Percentiles rank a stretch among this genome's conserved stretches.
Conservation (phyloP, 2,113 vertebrate species). For the Addax nasomaculatus region DNA sequence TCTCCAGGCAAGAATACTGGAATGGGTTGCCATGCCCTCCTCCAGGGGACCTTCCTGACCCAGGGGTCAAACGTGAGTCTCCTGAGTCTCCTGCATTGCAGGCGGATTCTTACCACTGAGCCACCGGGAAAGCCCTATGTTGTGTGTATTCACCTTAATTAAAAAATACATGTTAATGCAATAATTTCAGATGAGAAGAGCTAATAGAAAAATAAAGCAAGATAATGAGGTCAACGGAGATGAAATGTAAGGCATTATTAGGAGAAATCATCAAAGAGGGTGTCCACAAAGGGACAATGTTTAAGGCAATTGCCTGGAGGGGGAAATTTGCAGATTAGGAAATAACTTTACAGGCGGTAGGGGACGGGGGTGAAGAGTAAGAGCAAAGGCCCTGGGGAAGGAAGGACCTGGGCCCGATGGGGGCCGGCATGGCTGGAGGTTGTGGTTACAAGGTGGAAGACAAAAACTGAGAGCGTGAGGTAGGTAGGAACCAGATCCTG, state of each 20-base stretch:
- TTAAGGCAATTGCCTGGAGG: neutral
- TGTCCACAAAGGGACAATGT: neutral
- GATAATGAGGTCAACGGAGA: neutral
- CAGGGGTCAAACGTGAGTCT: neutral
- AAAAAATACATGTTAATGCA: neutral
- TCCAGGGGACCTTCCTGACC: neutral
- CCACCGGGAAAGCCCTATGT: neutral
- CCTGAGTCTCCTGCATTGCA: neutral
- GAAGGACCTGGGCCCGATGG: fast-evolving
- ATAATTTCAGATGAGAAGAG: neutral
- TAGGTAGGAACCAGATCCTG: neutral
- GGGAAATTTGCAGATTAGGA: too few species aligned
- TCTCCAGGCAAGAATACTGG: neutral
- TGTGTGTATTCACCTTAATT: neutral
- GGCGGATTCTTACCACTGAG: neutral
- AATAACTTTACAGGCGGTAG: neutral
- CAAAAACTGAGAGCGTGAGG: neutral
- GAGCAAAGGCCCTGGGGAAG: neutral
- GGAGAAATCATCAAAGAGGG: neutral
- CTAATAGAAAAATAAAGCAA: neutral
- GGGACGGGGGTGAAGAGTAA: neutral
- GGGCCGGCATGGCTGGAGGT: fast-evolving
- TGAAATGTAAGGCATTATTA: neutral
- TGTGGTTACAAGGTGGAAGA: neutral
- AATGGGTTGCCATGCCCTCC: neutral